Percentiles rank a stretch among this genome's conserved stretches.
phyloP scores from a whole-genome alignment of 2,797 vertebrate species.

The Rhabdophis nuchalis region DNA sequence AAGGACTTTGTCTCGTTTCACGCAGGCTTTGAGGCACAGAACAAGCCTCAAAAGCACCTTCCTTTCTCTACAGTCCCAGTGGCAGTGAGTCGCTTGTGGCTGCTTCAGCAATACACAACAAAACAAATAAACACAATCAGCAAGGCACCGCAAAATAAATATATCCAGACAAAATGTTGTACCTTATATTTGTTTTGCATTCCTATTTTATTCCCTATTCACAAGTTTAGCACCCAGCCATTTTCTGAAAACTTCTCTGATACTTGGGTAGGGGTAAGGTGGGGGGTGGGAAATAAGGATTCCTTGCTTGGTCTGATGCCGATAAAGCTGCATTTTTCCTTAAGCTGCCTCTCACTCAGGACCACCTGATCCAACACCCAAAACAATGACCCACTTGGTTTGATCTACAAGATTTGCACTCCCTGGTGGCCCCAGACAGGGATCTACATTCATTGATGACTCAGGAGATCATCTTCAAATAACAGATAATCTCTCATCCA shows the following conservation, averaged over 20 bases:
- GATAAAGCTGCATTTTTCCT: neutral
- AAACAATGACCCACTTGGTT: neutral
- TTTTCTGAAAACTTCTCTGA: neutral
- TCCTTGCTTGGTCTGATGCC: neutral
- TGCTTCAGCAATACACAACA: neutral
- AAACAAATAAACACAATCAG: neutral
- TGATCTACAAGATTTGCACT: neutral
- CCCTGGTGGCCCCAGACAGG: neutral
- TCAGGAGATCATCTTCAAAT: neutral
- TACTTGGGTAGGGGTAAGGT: too few species aligned
- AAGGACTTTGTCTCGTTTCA: slow-evolving; percentile 18
- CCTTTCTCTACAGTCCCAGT: neutral
- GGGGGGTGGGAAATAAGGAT: neutral
- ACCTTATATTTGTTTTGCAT: neutral
- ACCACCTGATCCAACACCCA: too few species aligned
- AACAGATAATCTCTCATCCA: neutral
- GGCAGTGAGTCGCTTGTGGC: slow-evolving; percentile 11
- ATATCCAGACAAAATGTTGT: neutral
- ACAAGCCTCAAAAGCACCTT: slow-evolving; percentile 30
- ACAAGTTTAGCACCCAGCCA: neutral
- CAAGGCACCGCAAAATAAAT: neutral
- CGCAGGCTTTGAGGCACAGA: slow-evolving; percentile 40
- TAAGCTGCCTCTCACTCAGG: neutral
- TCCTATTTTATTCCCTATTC: neutral
- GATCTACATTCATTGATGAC: neutral